Evolutionary conservation across 2,888 invertebrate species (phyloP), one percentile per base, ranked within the genome.

Genomic region (Parapristionchus giblindavisi): DNA sequence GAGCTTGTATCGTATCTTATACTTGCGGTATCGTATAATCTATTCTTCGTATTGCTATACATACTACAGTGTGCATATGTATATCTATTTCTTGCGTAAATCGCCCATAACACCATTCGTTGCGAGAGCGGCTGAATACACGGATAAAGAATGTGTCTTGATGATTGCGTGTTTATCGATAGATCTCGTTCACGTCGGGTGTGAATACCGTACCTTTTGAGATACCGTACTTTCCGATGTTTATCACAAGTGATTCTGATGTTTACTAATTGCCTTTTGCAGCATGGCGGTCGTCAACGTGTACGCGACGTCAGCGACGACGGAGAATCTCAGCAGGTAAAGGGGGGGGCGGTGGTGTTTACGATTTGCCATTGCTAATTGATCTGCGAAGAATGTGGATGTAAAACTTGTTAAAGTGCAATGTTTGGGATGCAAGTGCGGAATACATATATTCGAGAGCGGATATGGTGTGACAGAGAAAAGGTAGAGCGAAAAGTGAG

Each of bases 281-380:
- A 27, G 11, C 24, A 77, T 78, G 77, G 80, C 77, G 58, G 84
- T 85, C 27, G 83, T 85, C n/a, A 86, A 86, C 65, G 86, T 86
- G 5, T 86, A 84, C 75, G 80, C 85, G 21, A 87, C 87, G 27
- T 84, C 86, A 3, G 81, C 85, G 6, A 85, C 85, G 2, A 85
- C 85, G 6, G 87, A 87, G 40, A 86, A 87, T 63, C 76, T 87
- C 29, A 60, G 60, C 34, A 36, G 70, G 70, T 70, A 27, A 54
- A 54, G 56, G 56, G 27, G 56, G 48, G 48, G 48, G 21, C 14
- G 48, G 48, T 48, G 21, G 48, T 11, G 48, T 48, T 14, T 11
- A 48, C 6, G 51, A 40, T 21, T 63, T 40, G 6, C 27, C 27
- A 34, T 17, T 4, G 36, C 29, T 29, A 38, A 38, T 63, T 63